Evolutionary conservation across 2,113 vertebrate genomes (phyloP).

Genomic region (Platycercus adscitus): DNA sequence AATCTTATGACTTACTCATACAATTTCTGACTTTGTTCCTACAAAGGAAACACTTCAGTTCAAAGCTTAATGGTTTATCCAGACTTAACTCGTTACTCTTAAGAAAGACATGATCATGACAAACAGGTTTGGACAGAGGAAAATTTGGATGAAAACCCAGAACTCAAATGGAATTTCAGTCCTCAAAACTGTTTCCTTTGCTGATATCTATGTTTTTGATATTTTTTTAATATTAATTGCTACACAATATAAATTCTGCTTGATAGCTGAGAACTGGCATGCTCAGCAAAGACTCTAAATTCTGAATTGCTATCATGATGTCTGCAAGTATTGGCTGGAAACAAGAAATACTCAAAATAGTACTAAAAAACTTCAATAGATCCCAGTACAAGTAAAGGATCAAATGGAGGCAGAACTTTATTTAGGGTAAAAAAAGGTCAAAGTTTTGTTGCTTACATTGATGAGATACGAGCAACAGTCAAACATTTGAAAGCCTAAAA

Average conservation of each 20-base stretch:
- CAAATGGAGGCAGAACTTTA: neutral
- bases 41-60: neutral
- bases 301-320: neutral
- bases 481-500: neutral
- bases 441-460: neutral
- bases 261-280: neutral
- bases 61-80: neutral
- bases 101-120: neutral
- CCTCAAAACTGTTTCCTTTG: neutral
- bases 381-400: neutral
- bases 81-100: neutral
- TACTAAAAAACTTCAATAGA: neutral
- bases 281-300: neutral
- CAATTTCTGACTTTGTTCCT: neutral
- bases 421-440: neutral
- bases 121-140: neutral
- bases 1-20: fast-evolving
- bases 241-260: neutral
- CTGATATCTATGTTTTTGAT: neutral
- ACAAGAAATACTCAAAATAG: neutral
- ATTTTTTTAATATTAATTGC: neutral
- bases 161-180: neutral
- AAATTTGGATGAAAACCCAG: neutral
- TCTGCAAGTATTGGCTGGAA: neutral
- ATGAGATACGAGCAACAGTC: neutral